These are phyloP conservation scores for Acronicta leporina DNA, from an alignment of 2,888 invertebrate genomes.

Conservation along the genomic window DNA sequence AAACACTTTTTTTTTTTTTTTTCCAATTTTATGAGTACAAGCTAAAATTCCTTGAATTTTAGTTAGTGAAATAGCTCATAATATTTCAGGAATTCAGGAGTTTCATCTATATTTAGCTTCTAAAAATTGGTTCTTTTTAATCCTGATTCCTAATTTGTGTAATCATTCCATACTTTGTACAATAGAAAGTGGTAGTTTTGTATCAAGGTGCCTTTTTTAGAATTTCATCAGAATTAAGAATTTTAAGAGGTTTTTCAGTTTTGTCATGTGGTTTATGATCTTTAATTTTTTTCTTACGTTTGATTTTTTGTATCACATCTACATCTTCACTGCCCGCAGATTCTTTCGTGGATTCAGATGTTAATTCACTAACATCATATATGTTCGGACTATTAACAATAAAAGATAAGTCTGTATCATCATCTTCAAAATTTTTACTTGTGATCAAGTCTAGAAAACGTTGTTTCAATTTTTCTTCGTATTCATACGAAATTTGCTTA, in stretches of 20 bases:
- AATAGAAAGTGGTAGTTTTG: too few species aligned
- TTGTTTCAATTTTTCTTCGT: not conserved
- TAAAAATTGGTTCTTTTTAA: too few species aligned
- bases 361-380: not conserved
- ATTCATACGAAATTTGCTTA: not conserved
- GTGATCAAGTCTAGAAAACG: not conserved
- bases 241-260: not conserved
- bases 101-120: too few species aligned
- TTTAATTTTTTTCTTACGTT: not conserved
- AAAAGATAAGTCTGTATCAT: not conserved
- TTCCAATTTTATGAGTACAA: too few species aligned
- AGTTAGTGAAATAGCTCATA: too few species aligned
- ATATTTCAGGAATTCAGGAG: too few species aligned
- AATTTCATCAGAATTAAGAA: slow-evolving; percentile 8
- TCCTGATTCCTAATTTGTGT: too few species aligned
- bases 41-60: too few species aligned
- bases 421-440: not conserved
- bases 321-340: not conserved
- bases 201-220: not conserved
- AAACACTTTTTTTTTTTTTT: too few species aligned
- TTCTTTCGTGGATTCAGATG: not conserved
- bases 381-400: not conserved
- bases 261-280: not conserved
- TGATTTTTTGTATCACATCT: not conserved
- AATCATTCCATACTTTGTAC: too few species aligned